Evolutionary conservation across 2,797 vertebrate species (phyloP).

Genomic region (Tamandua tetradactyla): DNA sequence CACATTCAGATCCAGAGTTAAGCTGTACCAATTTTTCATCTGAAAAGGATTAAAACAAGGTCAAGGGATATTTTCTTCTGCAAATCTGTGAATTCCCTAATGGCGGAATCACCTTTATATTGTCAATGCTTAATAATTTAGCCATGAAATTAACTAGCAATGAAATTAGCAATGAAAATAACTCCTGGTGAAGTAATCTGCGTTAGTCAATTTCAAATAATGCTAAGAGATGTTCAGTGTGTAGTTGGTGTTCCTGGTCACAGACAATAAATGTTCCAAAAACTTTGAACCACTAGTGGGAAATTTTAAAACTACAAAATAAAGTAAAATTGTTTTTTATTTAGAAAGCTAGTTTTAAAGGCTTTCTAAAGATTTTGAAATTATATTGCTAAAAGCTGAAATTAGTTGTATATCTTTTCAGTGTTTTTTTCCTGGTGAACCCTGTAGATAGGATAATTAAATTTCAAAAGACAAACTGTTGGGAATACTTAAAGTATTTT

Average conservation of each 20-base stretch:
- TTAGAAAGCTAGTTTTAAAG: background rate
- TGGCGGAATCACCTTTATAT: background rate
- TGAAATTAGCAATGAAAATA: background rate
- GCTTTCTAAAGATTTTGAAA: background rate
- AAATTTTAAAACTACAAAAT: background rate
- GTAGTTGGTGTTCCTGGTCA: background rate
- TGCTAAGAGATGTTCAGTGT: background rate
- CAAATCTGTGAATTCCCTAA: background rate
- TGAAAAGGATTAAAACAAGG: constrained; percentile 2
- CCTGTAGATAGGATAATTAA: background rate
- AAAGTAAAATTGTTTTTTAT: background rate
- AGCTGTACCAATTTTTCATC: background rate
- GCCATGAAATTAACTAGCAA: too few species aligned
- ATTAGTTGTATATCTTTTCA: background rate
- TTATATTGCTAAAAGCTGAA: background rate
- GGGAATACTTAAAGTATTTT: background rate
- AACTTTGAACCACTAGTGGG: background rate
- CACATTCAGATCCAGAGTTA: background rate
- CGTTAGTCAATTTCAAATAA: background rate
- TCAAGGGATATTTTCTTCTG: background rate
- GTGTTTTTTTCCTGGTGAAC: background rate
- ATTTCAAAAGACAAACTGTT: constrained; percentile 16
- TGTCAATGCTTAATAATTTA: background rate
- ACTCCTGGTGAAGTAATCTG: background rate
- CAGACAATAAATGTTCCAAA: background rate